phyloP scores from a whole-genome alignment of 2,113 vertebrate species.

The Albula goreensis region DNA sequence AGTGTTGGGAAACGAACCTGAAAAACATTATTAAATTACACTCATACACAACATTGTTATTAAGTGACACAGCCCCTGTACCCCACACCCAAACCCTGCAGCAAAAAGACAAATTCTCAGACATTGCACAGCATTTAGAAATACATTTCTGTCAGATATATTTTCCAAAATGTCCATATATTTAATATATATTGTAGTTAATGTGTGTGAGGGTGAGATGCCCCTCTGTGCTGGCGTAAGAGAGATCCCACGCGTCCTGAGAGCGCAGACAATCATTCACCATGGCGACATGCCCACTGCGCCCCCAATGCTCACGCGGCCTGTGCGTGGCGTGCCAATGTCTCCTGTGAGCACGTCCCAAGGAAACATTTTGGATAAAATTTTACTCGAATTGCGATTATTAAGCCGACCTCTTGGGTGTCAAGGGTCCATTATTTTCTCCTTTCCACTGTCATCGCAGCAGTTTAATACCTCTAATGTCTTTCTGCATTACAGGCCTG shows the following conservation, averaged over 20 bases:
- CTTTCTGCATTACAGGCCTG: neutral
- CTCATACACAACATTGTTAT: too few relatives aligned
- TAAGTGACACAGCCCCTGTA: too few relatives aligned
- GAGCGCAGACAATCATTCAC: neutral
- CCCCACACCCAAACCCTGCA: too few relatives aligned
- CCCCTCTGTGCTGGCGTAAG: neutral
- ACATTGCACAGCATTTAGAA: too few relatives aligned
- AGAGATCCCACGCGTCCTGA: neutral
- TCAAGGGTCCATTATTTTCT: constrained; percentile 31
- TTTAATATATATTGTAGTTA: too few relatives aligned
- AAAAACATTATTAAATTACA: too few relatives aligned
- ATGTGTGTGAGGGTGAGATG: too few relatives aligned
- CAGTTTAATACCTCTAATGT: constrained; percentile 2
- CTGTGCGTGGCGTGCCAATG: neutral
- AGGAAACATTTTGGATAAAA: constrained; percentile 13
- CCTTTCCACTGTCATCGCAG: constrained; percentile 28
- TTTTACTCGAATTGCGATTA: constrained; percentile 23
- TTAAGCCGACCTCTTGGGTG: constrained; percentile 12
- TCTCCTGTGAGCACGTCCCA: constrained; percentile 23
- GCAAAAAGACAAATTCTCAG: too few relatives aligned
- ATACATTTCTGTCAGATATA: too few relatives aligned
- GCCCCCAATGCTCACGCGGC: neutral
- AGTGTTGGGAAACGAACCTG: too few relatives aligned
- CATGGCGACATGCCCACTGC: neutral
- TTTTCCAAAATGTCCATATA: too few relatives aligned